Conservation (phyloP, 2,888 invertebrate species). For the Rhagonycha fulva region DNA sequence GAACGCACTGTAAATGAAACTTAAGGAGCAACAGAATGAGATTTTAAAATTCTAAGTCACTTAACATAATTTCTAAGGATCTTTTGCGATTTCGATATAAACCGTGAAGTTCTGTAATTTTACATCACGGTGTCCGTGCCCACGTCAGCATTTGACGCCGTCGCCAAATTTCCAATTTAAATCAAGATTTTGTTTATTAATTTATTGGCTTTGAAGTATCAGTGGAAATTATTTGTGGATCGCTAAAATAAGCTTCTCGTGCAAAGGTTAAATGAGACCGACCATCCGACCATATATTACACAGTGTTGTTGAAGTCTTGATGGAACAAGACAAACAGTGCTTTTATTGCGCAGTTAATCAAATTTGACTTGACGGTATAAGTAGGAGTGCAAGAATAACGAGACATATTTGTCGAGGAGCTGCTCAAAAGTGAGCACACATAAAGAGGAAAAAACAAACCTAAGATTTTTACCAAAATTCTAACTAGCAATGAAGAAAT, state of each 20-base stretch:
- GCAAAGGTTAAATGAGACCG: not conserved
- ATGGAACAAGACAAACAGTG: not conserved
- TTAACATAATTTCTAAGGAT: too few species aligned
- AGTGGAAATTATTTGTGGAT: not conserved
- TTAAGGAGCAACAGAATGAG: too few species aligned
- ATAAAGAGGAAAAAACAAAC: too few species aligned
- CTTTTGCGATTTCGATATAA: too few species aligned
- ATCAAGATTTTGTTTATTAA: too few species aligned
- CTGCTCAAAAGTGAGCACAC: not conserved
- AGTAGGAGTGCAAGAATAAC: not conserved
- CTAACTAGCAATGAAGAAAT: too few species aligned
- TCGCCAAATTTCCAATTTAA: not conserved
- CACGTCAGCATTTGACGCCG: too few species aligned
- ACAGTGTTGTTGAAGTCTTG: not conserved
- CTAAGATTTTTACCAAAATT: too few species aligned
- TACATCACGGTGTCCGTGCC: too few species aligned
- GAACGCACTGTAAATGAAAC: too few species aligned
- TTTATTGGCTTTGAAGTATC: not conserved
- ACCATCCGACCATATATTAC: not conserved
- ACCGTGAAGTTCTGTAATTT: too few species aligned
- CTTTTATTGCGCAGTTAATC: not conserved
- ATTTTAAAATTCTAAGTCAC: too few species aligned
- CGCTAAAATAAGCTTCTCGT: not conserved
- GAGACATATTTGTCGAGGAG: not conserved
- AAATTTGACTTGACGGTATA: not conserved